Conservation (phyloP, 1,140 invertebrate species). For the Atta texana region DNA sequence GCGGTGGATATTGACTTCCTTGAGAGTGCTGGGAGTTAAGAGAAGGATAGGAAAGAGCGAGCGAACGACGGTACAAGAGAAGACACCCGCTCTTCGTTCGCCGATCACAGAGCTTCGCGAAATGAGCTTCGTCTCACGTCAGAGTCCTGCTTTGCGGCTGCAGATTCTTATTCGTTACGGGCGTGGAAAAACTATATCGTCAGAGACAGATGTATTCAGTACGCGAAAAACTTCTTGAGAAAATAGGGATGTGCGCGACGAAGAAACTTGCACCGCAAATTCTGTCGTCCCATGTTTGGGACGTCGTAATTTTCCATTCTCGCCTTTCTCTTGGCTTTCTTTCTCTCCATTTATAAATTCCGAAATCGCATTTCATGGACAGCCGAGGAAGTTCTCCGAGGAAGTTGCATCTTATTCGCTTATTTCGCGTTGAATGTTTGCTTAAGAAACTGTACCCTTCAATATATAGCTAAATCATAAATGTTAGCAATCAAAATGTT, state of each 20-base stretch:
- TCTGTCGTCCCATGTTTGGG: slow-evolving; percentile 16
- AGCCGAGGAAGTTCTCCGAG: neutral
- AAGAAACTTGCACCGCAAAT: slow-evolving; percentile 50
- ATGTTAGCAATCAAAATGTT: neutral
- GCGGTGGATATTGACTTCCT: slow-evolving; percentile 72
- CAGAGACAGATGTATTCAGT: slow-evolving; percentile 17
- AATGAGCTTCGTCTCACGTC: slow-evolving; percentile 43
- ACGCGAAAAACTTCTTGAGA: neutral
- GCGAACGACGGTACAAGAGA: slow-evolving; percentile 24
- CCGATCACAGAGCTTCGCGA: neutral
- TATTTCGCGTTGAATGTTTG: slow-evolving; percentile 32
- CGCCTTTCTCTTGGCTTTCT: neutral
- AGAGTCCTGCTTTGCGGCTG: neutral
- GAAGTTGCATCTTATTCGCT: neutral
- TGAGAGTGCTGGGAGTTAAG: slow-evolving; percentile 30
- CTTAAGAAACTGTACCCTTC: neutral
- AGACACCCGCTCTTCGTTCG: neutral
- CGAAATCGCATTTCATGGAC: slow-evolving; percentile 5
- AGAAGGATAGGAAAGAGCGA: slow-evolving; percentile 12
- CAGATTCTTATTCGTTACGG: slow-evolving; percentile 35
- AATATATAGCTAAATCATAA: neutral
- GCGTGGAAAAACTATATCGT: neutral
- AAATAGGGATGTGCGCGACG: neutral
- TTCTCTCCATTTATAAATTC: slow-evolving; percentile 12
- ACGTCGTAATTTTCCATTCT: slow-evolving; percentile 32